These are phyloP conservation scores for Theonella swinhoei DNA, from an alignment of 37 sponge, comb jelly and placozoan species.

Conservation along the genomic window DNA sequence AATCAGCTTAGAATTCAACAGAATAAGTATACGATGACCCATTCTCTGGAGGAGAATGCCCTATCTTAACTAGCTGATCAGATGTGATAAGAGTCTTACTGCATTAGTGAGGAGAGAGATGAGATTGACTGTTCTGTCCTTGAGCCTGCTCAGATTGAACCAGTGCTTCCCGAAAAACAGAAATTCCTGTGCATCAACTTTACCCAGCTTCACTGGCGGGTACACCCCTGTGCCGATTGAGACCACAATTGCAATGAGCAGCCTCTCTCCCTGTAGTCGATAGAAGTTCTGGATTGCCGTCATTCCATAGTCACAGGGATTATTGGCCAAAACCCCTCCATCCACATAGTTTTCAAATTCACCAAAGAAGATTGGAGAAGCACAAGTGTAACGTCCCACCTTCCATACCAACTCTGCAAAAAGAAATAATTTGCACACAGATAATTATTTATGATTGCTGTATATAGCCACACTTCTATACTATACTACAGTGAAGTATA, in stretches of 20 bases:
- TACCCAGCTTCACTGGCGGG: slow-evolving; percentile 50
- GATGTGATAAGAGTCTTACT: no score
- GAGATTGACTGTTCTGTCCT: slow-evolving; percentile 15
- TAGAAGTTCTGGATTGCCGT: slow-evolving; percentile 66
- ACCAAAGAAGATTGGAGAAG: slow-evolving; percentile 56
- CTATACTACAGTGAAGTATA: no score
- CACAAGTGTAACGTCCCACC: slow-evolving; percentile 49
- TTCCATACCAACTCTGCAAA: slow-evolving; percentile 43
- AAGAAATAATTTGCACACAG: no score
- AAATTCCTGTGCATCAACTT: slow-evolving; percentile 42
- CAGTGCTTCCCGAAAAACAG: slow-evolving; percentile 50
- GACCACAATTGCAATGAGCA: slow-evolving; percentile 39
- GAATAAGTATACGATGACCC: no score
- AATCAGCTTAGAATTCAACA: no score
- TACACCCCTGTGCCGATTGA: slow-evolving; percentile 43
- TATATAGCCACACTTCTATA: no score
- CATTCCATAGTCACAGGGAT: slow-evolving; percentile 65
- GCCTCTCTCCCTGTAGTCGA: slow-evolving; percentile 21
- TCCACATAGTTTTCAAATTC: slow-evolving; percentile 65
- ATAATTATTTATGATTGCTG: no score
- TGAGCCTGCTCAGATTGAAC: slow-evolving; percentile 9
- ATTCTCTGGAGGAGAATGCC: no score
- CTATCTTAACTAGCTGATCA: no score
- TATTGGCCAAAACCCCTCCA: slow-evolving; percentile 68
- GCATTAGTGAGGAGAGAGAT: slow-evolving; percentile 50